phyloP scores from a whole-genome alignment of 2,113 vertebrate species.

The Calonectris borealis region DNA sequence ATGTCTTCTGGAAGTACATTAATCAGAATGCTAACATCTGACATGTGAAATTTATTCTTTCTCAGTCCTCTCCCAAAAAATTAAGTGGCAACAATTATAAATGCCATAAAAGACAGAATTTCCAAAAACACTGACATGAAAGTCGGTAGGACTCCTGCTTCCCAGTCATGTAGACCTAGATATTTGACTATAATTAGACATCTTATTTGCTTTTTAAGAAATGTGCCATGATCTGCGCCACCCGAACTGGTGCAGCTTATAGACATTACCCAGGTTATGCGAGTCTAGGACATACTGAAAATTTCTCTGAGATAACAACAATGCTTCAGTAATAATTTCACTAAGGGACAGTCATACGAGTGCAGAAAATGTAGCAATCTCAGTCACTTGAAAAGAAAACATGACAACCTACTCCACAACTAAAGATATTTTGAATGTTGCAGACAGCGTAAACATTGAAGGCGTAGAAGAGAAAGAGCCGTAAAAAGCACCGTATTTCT shows the following conservation, averaged over 20 bases:
- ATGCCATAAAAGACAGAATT: neutral
- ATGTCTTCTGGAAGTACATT: neutral
- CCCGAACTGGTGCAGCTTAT: neutral
- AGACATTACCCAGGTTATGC: fast-evolving
- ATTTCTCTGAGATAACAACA: neutral
- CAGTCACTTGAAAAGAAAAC: neutral
- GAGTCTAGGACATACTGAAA: neutral
- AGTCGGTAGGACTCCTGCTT: neutral
- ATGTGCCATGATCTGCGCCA: neutral
- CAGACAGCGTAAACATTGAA: neutral
- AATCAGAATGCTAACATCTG: neutral
- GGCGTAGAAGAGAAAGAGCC: neutral
- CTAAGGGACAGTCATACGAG: neutral
- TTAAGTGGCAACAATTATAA: neutral
- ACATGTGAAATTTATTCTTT: neutral
- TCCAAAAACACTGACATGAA: neutral
- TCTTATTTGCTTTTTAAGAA: neutral
- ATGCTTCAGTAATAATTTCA: neutral
- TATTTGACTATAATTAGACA: neutral
- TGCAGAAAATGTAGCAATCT: neutral
- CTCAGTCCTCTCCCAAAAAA: neutral
- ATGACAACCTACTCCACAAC: neutral
- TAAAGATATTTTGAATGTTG: neutral
- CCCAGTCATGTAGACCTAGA: neutral
- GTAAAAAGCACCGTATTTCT: neutral